These are phyloP conservation scores for Beris morrisii DNA, from an alignment of 2,888 invertebrate genomes.

Conservation along the genomic window DNA sequence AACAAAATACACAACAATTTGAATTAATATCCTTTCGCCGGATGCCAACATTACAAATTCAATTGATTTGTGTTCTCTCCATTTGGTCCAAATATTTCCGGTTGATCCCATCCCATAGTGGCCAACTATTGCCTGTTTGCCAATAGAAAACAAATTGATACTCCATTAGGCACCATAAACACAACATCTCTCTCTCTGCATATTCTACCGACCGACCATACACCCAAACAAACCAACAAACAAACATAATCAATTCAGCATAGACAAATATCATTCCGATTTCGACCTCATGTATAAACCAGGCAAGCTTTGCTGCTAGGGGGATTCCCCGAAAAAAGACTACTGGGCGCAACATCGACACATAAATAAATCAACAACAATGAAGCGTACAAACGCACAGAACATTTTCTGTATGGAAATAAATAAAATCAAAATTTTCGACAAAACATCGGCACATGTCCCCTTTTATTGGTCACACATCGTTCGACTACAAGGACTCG, in stretches of 20 bases:
- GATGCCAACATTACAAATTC: conserved; percentile 22
- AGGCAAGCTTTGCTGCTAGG: no score
- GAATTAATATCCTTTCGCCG: conserved; percentile 14
- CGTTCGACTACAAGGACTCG: neutral
- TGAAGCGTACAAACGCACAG: neutral
- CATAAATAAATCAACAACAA: neutral
- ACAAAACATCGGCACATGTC: conserved; percentile 25
- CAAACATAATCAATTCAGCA: neutral
- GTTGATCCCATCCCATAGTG: conserved; percentile 12
- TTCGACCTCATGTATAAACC: neutral
- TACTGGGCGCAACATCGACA: no score
- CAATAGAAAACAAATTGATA: conserved; percentile 31
- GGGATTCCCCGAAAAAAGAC: no score
- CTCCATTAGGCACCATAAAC: conserved; percentile 24
- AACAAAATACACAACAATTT: neutral
- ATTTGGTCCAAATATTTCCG: conserved; percentile 27
- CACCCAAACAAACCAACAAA: neutral
- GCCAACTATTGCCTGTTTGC: conserved; percentile 12
- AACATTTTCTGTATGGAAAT: neutral
- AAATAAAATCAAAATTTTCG: neutral
- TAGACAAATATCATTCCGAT: conserved; percentile 5
- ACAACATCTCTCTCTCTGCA: neutral
- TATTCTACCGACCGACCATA: neutral
- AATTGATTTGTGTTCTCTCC: conserved; percentile 27
- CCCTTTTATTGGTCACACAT: neutral